These are phyloP conservation scores for Latrodectus geometricus DNA, from an alignment of 1,140 invertebrate genomes.

Conservation along the genomic window DNA sequence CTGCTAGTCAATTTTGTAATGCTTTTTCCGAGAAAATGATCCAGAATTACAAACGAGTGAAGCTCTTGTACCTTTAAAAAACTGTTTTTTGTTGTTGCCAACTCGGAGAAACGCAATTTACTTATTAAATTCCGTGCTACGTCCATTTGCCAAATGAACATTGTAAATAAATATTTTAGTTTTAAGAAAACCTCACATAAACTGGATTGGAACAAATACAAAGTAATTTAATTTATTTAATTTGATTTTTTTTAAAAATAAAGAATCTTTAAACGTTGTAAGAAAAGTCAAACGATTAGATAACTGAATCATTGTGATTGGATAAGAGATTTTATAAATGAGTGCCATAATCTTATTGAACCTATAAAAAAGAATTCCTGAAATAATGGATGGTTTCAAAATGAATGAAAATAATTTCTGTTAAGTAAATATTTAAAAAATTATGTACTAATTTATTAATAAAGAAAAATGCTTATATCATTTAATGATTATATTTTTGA, in stretches of 20 bases:
- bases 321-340: not conserved
- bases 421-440: no score
- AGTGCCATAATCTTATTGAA: no score
- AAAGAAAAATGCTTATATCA: no score
- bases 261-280: not conserved
- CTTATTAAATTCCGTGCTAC: not conserved
- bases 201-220: not conserved
- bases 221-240: not conserved
- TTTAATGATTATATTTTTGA: no score
- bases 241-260: not conserved
- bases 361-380: no score
- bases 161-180: not conserved
- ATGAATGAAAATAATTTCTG: no score
- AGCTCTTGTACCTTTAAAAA: not conserved
- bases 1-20: not conserved
- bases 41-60: not conserved
- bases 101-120: not conserved
- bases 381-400: no score
- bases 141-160: not conserved
- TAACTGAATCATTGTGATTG: not conserved
- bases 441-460: no score
- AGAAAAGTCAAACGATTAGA: not conserved
- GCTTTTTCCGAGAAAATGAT: not conserved
- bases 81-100: not conserved
- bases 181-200: not conserved